A percentile compares a stretch with the other conserved stretches of the same genome.
phyloP scores from a whole-genome alignment of 2,888 invertebrate genomes.

The Marronus borbonicus region DNA sequence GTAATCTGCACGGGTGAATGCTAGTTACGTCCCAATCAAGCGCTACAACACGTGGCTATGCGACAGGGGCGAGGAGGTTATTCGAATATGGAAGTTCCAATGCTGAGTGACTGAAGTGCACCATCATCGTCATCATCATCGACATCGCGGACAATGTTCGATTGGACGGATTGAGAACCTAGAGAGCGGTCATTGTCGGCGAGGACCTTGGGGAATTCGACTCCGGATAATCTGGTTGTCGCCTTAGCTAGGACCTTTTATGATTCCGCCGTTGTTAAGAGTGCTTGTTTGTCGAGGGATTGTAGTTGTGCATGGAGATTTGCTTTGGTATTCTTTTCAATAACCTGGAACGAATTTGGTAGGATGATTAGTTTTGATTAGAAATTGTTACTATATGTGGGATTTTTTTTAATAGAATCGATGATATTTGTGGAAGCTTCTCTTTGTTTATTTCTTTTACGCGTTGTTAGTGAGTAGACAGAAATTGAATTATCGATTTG shows the following conservation, averaged over 20 bases:
- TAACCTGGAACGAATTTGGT: no score
- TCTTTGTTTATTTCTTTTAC: no score
- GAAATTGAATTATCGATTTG: no score
- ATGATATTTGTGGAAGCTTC: no score
- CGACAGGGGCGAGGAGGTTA: background rate
- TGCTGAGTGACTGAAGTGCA: conserved; percentile 14
- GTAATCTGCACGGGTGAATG: conserved; percentile 70
- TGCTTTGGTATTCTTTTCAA: no score
- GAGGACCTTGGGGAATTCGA: conserved; percentile 64
- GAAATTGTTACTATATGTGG: no score
- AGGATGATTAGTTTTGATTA: no score
- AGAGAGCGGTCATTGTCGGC: conserved; percentile 58
- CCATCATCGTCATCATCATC: conserved; percentile 1
- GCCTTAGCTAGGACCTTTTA: conserved; percentile 58
- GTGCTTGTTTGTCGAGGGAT: conserved; percentile 7
- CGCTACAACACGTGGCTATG: conserved; percentile 65
- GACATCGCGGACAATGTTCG: background rate
- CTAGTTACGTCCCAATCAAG: conserved; percentile 70
- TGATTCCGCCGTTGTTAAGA: conserved; percentile 64
- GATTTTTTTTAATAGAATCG: no score
- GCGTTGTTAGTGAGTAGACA: no score
- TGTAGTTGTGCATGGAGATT: background rate
- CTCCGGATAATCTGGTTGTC: conserved; percentile 64
- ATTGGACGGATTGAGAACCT: conserved; percentile 8
- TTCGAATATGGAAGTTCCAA: background rate